Base-by-base conservation (phyloP, 2,797 vertebrate genomes). In the Dicrostonyx torquatus region DNA sequence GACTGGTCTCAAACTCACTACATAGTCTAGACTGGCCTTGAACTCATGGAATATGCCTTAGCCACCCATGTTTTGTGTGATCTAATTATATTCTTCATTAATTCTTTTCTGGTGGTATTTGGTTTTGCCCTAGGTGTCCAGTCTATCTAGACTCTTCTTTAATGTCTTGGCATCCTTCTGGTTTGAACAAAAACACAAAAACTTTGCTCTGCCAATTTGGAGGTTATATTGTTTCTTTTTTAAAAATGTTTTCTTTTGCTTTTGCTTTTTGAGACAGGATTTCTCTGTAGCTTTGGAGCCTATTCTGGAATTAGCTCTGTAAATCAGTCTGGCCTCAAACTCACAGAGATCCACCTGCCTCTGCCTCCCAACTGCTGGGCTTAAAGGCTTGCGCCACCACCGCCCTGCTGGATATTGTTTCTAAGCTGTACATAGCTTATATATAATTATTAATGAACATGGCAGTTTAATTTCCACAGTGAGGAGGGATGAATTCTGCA, bases 101-200 rank as follows among this genome's bases (percentile, higher is more conserved):
- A 76, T 93, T 87, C 92, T 62, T 92, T 88, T 18, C 70, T 13
- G 62, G 37, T 73, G 9, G 24, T 73, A 40, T 73, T 73, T 73
- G 37, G 11, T 43, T 73, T 73, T 73, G 40, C 43, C 5, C 0
- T 24, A 73, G 37, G 37, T 73, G 20, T 72, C 22, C 24, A 40
- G 10, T 20, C 10, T 72, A 6, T 12, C 5, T 22, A 40, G 37
- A 24, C 70, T 73, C 70, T 43, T 79, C 24, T 37, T 5, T 5
- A 48, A 79, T 91, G 80, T 94, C 66, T 92, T 85, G 5, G 8
- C 6, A 58, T 89, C 89, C 86, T 96, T 90, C 11, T 72, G 43
- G 20, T 87, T 93, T 84, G 45, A 89, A 68, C 55, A 92, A 0
- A 80, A 80, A 73, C 37, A 12, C 4, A 90, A 40, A 26, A 85